phyloP scores from a whole-genome alignment of 1,140 invertebrate species.

The Steinernema khuongi region DNA sequence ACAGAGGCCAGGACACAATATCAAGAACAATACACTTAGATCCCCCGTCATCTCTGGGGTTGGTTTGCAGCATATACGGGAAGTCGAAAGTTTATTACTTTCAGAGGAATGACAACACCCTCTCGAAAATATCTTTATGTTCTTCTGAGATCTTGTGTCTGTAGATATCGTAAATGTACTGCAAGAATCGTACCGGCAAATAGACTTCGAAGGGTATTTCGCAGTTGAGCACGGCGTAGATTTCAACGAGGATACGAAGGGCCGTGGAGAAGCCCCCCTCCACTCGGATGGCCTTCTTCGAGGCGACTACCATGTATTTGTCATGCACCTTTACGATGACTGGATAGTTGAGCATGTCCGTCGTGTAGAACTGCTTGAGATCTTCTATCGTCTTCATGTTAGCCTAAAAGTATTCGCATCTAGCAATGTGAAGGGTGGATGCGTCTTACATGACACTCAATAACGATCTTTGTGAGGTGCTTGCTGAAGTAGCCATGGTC shows the following conservation, averaged over 20 bases:
- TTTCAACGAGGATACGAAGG: not conserved
- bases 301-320: not conserved
- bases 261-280: not conserved
- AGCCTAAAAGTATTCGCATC: not conserved
- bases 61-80: not conserved
- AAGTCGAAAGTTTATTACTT: too few species aligned
- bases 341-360: not conserved
- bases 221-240: not conserved
- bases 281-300: not conserved
- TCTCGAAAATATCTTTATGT: not conserved
- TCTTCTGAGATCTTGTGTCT: not conserved
- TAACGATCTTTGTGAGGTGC: not conserved
- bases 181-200: not conserved
- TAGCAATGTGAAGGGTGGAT: not conserved
- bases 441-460: not conserved
- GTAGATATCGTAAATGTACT: not conserved
- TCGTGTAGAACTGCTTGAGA: not conserved
- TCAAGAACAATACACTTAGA: too few species aligned
- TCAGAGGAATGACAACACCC: not conserved
- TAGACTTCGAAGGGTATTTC: not conserved
- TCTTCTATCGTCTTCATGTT: not conserved
- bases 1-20: too few species aligned
- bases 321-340: not conserved
- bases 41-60: not conserved
- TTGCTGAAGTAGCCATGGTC: slow-evolving; percentile 1